A percentile compares a stretch with the other conserved stretches of the same genome.
phyloP scores from a whole-genome alignment of 2,113 vertebrate genomes.

The Heliornis fulica region DNA sequence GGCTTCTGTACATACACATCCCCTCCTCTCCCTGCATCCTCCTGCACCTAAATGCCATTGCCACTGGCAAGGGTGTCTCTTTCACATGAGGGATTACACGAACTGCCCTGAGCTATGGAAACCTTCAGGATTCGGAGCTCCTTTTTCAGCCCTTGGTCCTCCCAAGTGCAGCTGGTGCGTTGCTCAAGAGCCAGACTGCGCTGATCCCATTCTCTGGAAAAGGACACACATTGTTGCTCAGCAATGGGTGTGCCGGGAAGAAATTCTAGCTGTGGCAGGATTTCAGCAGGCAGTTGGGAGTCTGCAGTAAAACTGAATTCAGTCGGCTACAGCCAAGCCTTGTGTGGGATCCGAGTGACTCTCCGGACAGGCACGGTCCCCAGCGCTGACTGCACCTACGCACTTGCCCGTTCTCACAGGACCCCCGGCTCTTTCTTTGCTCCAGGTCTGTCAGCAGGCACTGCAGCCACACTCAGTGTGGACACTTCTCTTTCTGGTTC shows the following conservation, averaged over 20 bases:
- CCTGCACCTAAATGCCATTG: neutral
- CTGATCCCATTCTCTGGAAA: constrained; percentile 46
- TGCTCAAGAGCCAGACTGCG: constrained; percentile 47
- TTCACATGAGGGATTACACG: neutral
- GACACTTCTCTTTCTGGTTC: neutral
- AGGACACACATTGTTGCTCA: constrained; percentile 52
- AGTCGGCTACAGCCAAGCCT: neutral
- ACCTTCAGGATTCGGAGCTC: neutral
- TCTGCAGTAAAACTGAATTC: neutral
- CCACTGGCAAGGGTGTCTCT: constrained; percentile 36
- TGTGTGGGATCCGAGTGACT: neutral
- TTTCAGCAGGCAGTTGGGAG: constrained; percentile 26
- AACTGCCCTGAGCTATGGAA: constrained; percentile 30
- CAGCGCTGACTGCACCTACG: neutral
- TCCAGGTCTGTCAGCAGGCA: neutral
- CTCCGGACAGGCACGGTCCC: neutral
- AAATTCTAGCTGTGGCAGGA: constrained; percentile 11
- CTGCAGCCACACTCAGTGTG: neutral
- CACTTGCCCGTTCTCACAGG: neutral
- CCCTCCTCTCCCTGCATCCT: neutral
- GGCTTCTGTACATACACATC: neutral
- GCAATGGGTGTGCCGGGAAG: constrained; percentile 43
- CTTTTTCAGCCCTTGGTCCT: neutral
- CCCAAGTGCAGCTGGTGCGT: constrained; percentile 41
- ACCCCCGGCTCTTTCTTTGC: neutral